Evolutionary conservation across 2,113 vertebrate genomes (phyloP).

Genomic region (Romanogobio albipinnatus): DNA sequence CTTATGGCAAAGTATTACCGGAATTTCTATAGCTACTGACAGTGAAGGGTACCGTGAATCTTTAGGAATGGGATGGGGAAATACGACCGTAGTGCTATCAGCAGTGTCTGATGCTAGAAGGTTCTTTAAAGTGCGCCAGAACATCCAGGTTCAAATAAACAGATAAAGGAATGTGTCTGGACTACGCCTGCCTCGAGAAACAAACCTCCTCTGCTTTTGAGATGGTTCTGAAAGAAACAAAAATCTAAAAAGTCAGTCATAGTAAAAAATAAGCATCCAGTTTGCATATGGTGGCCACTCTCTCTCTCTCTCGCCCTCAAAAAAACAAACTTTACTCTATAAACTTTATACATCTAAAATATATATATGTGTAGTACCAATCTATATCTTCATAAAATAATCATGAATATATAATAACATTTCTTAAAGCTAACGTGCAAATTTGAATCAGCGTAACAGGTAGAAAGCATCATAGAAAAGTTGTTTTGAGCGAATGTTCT

Average conservation of each 20-base stretch:
- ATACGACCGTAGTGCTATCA: not conserved
- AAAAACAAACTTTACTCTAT: conserved; percentile 37
- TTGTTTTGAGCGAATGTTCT: conserved; percentile 69
- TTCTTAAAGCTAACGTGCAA: conserved; percentile 85
- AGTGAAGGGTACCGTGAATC: not conserved
- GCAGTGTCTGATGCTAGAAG: not conserved
- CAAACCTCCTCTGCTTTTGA: conserved; percentile 55
- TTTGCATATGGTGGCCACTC: conserved; percentile 35
- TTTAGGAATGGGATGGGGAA: not conserved
- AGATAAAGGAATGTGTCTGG: conserved; percentile 57
- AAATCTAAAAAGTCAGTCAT: conserved; percentile 5
- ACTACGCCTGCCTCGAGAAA: conserved; percentile 30
- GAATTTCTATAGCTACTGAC: not conserved
- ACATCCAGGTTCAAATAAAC: conserved; percentile 42
- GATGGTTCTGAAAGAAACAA: conserved; percentile 53
- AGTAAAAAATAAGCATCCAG: conserved; percentile 44
- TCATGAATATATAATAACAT: conserved; percentile 79
- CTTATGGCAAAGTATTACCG: not conserved
- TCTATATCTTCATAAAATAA: conserved; percentile 72
- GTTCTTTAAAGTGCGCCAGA: conserved; percentile 41
- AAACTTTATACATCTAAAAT: conserved; percentile 60
- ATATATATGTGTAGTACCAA: conserved; percentile 69
- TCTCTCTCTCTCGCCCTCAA: not conserved
- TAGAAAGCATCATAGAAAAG: conserved; percentile 74
- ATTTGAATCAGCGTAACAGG: conserved; percentile 77